phyloP scores from a whole-genome alignment of 2,888 invertebrate species.

The Andrena hattorfiana region DNA sequence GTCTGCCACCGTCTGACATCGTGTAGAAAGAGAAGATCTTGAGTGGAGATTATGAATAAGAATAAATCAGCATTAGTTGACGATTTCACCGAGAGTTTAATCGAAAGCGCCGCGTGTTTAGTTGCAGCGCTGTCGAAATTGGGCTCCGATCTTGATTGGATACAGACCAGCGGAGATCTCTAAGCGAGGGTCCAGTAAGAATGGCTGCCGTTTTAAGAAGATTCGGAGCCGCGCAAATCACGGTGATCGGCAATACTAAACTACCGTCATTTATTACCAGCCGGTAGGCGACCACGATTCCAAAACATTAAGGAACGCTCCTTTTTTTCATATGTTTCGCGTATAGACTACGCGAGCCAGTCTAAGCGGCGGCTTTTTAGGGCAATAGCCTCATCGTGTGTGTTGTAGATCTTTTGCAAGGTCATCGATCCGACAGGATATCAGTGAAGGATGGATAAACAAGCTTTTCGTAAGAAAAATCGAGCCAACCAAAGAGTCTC shows the following conservation, averaged over 20 bases:
- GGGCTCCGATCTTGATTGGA: slow-evolving; percentile 56
- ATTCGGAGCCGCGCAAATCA: slow-evolving; percentile 73
- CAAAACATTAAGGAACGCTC: slow-evolving; percentile 43
- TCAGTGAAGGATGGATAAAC: slow-evolving; percentile 93
- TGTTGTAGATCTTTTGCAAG: slow-evolving; percentile 81
- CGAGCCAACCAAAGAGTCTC: slow-evolving; percentile 97
- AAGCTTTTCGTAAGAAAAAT: slow-evolving; percentile 95
- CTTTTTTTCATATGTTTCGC: slow-evolving; percentile 44
- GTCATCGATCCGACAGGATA: slow-evolving; percentile 79
- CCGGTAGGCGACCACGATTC: slow-evolving; percentile 69
- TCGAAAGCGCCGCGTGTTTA: slow-evolving; percentile 52
- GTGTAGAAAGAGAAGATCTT: slow-evolving; percentile 38
- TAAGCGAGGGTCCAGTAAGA: slow-evolving; percentile 74
- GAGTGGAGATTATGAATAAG: slow-evolving; percentile 64
- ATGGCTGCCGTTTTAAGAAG: slow-evolving; percentile 83
- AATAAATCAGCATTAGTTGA: slow-evolving; percentile 45
- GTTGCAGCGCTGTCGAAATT: slow-evolving; percentile 37
- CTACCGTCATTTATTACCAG: slow-evolving; percentile 69
- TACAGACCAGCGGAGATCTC: slow-evolving; percentile 42
- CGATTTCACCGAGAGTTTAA: slow-evolving; percentile 37
- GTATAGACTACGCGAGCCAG: slow-evolving; percentile 50
- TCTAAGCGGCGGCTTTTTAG: slow-evolving; percentile 52
- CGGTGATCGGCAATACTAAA: slow-evolving; percentile 77
- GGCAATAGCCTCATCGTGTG: slow-evolving; percentile 42
- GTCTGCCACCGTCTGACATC: slow-evolving; percentile 26